Base-by-base conservation (phyloP, 1,140 invertebrate genomes). In the Aphaenogaster floridana region DNA sequence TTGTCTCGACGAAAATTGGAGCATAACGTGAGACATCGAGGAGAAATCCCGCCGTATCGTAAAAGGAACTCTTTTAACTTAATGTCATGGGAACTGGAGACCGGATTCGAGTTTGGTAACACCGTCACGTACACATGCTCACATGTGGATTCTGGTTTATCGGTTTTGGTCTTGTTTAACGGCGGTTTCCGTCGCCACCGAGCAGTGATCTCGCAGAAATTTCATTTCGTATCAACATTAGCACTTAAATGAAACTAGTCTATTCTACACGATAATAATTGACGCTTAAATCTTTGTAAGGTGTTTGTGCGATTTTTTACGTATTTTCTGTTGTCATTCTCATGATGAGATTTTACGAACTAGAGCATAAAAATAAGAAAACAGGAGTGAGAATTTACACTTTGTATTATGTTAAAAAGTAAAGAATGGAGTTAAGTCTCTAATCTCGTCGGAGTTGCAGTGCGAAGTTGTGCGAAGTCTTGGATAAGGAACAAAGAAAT, bases 401-500 rank as follows among this genome's bases (percentile, higher is more conserved):
- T 1, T 57, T 28, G 13, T 45, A 81, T 28, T 42, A 28, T 5
- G 39, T 71, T 28, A 17, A 57, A 57, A 81, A 45, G 13, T 71
- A 59, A 34, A 57, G 5, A 42, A 54, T 13, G 28, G 13, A 66
- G 15, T 80, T 68, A 4, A 0, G n/a, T 54, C 17, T 28, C 11
- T 15, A 76, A 54, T 48, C 17, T 21, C 9, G 17, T 34, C 28
- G 15, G 8, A 48, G 5, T 36, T 48, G 45, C 3, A 50, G 7
- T 3, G 36, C n/a, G 66, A 80, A 36, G 11, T 64, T 45, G 8
- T 11, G 42, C 28, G 3, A 69, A 17, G 8, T 54, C 5, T 28
- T 69, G 78, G 78, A 81, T 57, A 6, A 81, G 52, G 79, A 54
- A 59, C 21, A 45, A 81, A 71, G 66, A 81, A 71, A 71, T 66